A percentile compares a stretch with the other conserved stretches of the same genome.
phyloP scores from a whole-genome alignment of 2,797 vertebrate genomes.

The Phoeniculus purpureus region DNA sequence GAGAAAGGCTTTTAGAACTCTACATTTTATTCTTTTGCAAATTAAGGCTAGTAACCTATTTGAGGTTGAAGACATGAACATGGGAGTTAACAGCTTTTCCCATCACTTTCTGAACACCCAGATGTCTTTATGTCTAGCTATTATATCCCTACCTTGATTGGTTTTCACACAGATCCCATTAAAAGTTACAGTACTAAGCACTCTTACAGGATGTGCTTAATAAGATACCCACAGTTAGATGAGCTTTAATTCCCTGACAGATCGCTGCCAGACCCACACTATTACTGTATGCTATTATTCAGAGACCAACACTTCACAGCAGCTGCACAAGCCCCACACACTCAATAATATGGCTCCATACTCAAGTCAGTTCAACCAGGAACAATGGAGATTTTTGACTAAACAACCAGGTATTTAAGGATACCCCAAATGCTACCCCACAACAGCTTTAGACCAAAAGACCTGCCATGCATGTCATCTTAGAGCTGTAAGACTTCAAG shows the following conservation, averaged over 20 bases:
- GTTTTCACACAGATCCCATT: conserved; percentile 35
- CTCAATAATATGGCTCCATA: neutral
- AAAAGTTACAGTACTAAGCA: conserved; percentile 20
- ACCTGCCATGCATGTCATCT: neutral
- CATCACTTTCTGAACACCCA: neutral
- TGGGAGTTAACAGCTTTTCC: neutral
- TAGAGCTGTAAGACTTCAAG: neutral
- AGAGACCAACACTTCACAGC: neutral
- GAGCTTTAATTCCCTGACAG: conserved; percentile 20
- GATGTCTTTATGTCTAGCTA: neutral
- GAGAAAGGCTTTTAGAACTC: neutral
- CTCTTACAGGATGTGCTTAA: neutral
- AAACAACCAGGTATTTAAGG: neutral
- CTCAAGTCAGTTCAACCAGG: neutral
- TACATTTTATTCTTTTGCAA: neutral
- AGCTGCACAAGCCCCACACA: neutral
- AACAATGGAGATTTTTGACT: neutral
- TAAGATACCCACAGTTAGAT: neutral
- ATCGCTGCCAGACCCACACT: neutral
- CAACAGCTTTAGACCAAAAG: neutral
- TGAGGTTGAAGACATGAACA: conserved; percentile 1
- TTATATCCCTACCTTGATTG: neutral
- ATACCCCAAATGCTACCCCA: neutral
- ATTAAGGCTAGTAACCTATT: neutral
- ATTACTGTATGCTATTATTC: neutral